Evolutionary conservation across 2,113 vertebrate species (phyloP).

Genomic region (Leptosomus discolor): DNA sequence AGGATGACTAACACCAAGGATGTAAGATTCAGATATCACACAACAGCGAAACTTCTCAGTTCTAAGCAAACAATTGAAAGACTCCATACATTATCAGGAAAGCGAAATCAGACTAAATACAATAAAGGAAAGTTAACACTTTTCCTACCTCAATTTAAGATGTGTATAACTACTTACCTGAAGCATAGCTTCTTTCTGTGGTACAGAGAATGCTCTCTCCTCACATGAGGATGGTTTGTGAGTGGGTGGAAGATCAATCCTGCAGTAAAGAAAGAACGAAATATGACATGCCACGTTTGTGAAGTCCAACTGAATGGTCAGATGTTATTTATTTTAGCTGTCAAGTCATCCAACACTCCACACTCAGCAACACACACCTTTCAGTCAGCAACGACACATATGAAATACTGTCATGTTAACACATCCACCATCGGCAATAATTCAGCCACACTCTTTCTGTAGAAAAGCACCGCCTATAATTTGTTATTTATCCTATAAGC

Average conservation of each 20-base stretch:
- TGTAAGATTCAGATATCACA: rapidly evolving
- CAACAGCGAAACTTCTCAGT: neutral
- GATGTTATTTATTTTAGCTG: neutral
- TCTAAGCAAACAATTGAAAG: neutral
- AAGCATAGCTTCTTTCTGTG: conserved; percentile 67
- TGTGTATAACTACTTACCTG: conserved; percentile 29
- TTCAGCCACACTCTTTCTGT: neutral
- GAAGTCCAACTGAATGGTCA: neutral
- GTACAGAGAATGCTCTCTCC: conserved; percentile 41
- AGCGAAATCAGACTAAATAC: neutral
- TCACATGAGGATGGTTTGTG: conserved; percentile 72
- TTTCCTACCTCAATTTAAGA: neutral
- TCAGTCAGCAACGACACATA: neutral
- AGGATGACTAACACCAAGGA: neutral
- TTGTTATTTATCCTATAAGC: neutral
- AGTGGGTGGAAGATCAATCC: conserved; percentile 79
- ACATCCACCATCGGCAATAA: neutral
- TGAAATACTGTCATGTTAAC: neutral
- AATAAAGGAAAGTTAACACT: neutral
- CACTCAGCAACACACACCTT: neutral
- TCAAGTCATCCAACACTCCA: neutral
- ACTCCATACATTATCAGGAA: neutral
- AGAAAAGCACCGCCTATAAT: neutral
- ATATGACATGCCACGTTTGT: neutral
- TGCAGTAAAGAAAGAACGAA: conserved; percentile 32